Percentiles rank a stretch among this genome's conserved stretches.
These are phyloP conservation scores for Rosalia funebris DNA, from an alignment of 2,888 invertebrate genomes.

Conservation along the genomic window DNA sequence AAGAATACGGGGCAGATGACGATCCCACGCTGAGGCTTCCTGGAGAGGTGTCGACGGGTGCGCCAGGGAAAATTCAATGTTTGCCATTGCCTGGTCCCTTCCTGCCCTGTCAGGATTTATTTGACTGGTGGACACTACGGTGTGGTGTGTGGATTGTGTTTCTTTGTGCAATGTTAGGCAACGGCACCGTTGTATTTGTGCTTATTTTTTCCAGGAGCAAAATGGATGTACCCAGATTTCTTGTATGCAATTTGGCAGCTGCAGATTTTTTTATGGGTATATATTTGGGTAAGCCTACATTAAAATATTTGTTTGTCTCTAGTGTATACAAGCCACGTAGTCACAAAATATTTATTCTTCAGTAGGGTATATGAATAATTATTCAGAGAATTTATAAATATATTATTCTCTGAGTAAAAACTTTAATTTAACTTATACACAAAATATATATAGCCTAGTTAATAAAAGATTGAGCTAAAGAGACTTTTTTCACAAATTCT, in stretches of 20 bases:
- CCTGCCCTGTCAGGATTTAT: conserved; percentile 93
- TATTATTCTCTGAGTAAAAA: too few species aligned
- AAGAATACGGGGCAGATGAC: conserved; percentile 79
- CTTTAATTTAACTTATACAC: too few species aligned
- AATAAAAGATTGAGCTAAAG: too few species aligned
- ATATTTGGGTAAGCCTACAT: conserved; percentile 76
- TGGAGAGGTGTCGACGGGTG: conserved; percentile 47
- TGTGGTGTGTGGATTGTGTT: conserved; percentile 99
- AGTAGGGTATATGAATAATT: too few species aligned
- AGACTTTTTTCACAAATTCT: too few species aligned
- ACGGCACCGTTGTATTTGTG: conserved; percentile 95
- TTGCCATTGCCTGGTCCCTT: conserved; percentile 92
- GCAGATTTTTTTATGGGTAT: conserved; percentile 98
- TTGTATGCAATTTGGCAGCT: conserved; percentile 95
- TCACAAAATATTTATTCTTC: too few species aligned
- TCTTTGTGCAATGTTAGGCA: conserved; percentile 93
- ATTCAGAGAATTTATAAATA: too few species aligned
- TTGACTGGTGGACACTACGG: conserved; percentile 97
- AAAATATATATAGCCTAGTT: too few species aligned
- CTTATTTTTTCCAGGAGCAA: conserved; percentile 90
- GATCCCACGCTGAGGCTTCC: conserved; percentile 57
- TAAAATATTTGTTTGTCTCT: too few species aligned
- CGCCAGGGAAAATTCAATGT: conserved; percentile 73
- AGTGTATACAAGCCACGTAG: too few species aligned
- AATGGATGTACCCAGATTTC: conserved; percentile 95